Percentiles rank a stretch among this genome's conserved stretches.
phyloP scores from a whole-genome alignment of 2,888 invertebrate species.

The Drosophila dives region DNA sequence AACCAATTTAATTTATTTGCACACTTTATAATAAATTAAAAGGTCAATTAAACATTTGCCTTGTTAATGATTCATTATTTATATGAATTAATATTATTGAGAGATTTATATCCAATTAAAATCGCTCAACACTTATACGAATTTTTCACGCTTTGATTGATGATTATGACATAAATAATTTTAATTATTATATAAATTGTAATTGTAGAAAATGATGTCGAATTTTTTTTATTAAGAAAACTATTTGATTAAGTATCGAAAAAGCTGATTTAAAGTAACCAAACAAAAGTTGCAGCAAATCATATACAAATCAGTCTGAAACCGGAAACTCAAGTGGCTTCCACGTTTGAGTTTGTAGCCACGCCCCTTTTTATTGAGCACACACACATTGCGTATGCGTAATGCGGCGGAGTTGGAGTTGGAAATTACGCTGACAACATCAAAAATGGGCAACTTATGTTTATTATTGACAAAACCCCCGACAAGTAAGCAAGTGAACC shows the following conservation, averaged over 20 bases:
- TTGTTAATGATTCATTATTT: not conserved
- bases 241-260: not conserved
- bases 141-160: not conserved
- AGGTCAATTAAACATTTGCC: not conserved
- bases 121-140: not conserved
- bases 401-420: conserved; percentile 44
- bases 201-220: not conserved
- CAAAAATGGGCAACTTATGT: conserved; percentile 73
- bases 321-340: conserved; percentile 1
- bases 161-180: not conserved
- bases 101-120: not conserved
- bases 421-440: conserved; percentile 67
- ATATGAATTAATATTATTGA: not conserved
- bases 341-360: conserved; percentile 9
- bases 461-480: conserved; percentile 70
- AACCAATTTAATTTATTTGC: not conserved
- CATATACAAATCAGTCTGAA: not conserved
- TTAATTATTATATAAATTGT: not conserved
- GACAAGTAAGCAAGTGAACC: conserved; percentile 40
- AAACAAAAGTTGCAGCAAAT: not conserved
- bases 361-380: not conserved
- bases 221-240: not conserved
- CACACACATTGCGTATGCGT: conserved; percentile 58
- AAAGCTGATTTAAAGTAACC: not conserved
- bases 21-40: not conserved